Evolutionary conservation across 2,888 invertebrate species (phyloP), one percentile per base, ranked within the genome.

Genomic region (Tetranychus truncatus): DNA sequence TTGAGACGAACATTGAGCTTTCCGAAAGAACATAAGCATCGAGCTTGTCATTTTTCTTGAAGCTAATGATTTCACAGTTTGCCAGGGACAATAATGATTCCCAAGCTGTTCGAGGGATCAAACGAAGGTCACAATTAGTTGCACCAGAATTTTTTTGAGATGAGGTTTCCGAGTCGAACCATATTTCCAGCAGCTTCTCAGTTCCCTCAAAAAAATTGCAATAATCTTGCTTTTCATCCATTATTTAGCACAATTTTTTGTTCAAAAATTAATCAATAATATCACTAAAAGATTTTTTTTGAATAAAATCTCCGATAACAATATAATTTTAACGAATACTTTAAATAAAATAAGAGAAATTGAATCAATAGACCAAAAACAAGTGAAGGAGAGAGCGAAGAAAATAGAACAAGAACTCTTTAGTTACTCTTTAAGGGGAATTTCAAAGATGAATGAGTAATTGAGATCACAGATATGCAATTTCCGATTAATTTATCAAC

Each of bases 1-100:
- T 91, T 0, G 95, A 92, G 76, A 99, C 89, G 85, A 97, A 99
- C 93, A 99, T 92, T 83, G 95, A 95, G 87, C 95, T 95, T 85
- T 99, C 97, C 84, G 96, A 95, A 76, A 96, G 86, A 45, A 97
- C 92, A 83, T 95, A 97, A 71, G 96, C 92, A 84, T 96, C 95
- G 81, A 96, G 89, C 83, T 89, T 88, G 79, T 91, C 91, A 84
- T 92, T 93, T 82, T 88, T 88, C 76, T 89, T 89, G 82, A 88
- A 89, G 84, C 95, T 95, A 83, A 97, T 93, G 78, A 97, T 95
- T 85, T 95, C 95, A 84, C 96, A 97, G 80, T 92, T 88, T 45
- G 96, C 96, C 78, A 91, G 88, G 84, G 92, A 89, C 83, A 97
- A 85, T 76, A 97, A 86, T 74, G 87, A 87, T 82, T 95, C 95